Conservation (phyloP, 2,888 invertebrate genomes). For the Exocentrus adspersus region DNA sequence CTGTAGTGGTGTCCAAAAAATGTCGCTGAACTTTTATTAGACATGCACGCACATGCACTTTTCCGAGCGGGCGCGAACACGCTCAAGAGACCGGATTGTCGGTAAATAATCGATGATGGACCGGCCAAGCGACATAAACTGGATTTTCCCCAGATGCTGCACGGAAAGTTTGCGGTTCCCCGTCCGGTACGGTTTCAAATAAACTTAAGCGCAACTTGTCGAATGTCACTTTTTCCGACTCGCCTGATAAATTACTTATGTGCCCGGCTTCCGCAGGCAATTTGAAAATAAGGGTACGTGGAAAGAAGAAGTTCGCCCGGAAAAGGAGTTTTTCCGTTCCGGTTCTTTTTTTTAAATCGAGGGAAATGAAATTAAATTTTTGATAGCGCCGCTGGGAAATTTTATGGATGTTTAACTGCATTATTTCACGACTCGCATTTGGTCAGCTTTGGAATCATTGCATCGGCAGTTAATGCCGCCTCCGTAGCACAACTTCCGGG, state of each 20-base stretch:
- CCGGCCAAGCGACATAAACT: slow-evolving; percentile 5
- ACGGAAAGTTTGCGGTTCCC: slow-evolving; percentile 16
- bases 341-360: no score
- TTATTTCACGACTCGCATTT: background rate
- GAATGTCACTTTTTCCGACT: background rate
- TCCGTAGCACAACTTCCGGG: background rate
- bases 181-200: slow-evolving; percentile 9
- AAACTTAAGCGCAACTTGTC: slow-evolving; percentile 4
- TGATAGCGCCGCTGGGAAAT: background rate
- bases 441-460: background rate
- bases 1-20: no score
- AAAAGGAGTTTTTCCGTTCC: no score
- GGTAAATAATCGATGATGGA: slow-evolving; percentile 27
- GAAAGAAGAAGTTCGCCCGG: no score
- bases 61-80: slow-evolving; percentile 5
- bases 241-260: background rate
- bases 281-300: no score
- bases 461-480: background rate
- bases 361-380: no score
- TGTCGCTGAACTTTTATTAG: background rate
- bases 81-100: slow-evolving; percentile 16
- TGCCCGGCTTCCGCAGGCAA: background rate
- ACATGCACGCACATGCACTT: slow-evolving; percentile 17
- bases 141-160: slow-evolving; percentile 19
- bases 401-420: background rate